phyloP scores from a whole-genome alignment of 2,113 vertebrate genomes.

The Rhinolophus sinicus region DNA sequence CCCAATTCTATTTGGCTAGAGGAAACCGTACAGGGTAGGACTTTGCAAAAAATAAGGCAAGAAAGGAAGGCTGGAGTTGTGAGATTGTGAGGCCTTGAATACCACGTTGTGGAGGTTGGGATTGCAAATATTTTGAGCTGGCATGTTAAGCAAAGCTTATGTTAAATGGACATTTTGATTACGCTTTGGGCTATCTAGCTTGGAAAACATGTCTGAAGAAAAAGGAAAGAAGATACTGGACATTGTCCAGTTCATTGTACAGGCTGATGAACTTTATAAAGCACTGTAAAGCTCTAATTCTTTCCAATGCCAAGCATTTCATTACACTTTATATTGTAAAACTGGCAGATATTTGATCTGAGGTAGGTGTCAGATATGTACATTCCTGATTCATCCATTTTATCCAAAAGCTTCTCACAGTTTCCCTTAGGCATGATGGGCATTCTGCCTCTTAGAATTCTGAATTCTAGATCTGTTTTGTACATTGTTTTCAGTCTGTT shows the following conservation, averaged over 20 bases:
- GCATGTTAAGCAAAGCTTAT: neutral
- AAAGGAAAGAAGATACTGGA: neutral
- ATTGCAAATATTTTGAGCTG: slow-evolving; percentile 29
- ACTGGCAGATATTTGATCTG: neutral
- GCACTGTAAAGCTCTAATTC: neutral
- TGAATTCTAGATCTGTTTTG: neutral
- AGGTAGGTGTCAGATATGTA: neutral
- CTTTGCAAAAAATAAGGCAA: neutral
- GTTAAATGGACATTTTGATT: neutral
- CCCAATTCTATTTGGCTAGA: neutral
- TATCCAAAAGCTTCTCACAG: neutral
- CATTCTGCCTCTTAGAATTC: neutral
- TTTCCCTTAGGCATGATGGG: neutral
- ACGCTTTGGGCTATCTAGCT: neutral
- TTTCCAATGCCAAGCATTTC: neutral
- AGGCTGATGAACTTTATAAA: neutral
- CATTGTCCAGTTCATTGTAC: neutral
- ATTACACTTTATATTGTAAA: neutral
- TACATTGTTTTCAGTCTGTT: neutral
- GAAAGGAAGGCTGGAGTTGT: neutral
- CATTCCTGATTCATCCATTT: neutral
- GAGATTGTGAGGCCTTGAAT: neutral
- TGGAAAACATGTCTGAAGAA: neutral
- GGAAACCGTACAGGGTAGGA: neutral
- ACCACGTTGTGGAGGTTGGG: neutral